Base-by-base conservation (phyloP, 2,888 invertebrate genomes). In the Phaedon cochleariae region DNA sequence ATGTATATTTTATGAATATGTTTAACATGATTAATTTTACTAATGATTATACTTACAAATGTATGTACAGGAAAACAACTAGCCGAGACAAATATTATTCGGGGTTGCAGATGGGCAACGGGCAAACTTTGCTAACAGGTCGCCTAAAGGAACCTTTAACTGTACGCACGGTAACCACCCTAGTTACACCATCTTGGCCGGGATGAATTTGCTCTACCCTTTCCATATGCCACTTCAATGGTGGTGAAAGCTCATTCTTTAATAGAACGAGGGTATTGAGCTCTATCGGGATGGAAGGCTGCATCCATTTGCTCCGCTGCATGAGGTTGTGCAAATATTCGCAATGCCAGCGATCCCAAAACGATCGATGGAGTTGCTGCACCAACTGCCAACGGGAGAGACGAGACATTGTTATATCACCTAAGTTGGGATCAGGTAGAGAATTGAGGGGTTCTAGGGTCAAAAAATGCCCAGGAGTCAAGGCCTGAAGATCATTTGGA, bases 381-480 rank as follows among this genome's bases (percentile, higher is more conserved):
- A 59, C 31, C 18, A 59, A 22, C 15, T 59, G 48, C 59, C 59
- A 59, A 2, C 51, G 20, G 12, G 12, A 20, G 3, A 59, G 51
- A 31, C 2, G 31, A 4, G 34, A 34, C 7, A 37, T 6, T 21
- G 29, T 49, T 5, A 59, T 17, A 15, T 67, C 45, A 26, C 18
- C 29, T 9, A 59, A 31, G 20, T 59, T 48, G 15, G 48, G 49
- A 29, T 59, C 48, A 5, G 59, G 59, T 10, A 21, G 48, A 2
- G 48, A 20, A 17, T 22, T 59, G n/a, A 59, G 20, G 1, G 59
- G 49, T 18, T 45, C 46, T n/a, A 45, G 17, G 3, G 46, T 58
- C 10, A 46, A 26, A 21, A 21, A 45, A 45, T 58, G 22, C 22
- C 58, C 58, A n/a, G 58, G 58, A 1, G n/a, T 58, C 5, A 41